Evolutionary conservation across 2,888 invertebrate genomes (phyloP).

Genomic region (Megaustenia siamemsis): DNA sequence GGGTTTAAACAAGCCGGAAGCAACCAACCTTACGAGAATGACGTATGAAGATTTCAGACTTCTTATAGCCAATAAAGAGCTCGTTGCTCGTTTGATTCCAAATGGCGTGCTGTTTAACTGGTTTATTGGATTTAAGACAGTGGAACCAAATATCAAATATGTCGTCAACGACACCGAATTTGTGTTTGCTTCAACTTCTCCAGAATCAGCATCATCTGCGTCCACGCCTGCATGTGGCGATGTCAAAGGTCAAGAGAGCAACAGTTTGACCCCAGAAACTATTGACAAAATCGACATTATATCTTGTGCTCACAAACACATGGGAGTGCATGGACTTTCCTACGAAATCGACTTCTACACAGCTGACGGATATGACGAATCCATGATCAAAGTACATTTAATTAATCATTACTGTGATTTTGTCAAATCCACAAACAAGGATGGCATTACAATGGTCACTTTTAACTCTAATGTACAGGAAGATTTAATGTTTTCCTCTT

Average conservation of each 20-base stretch:
- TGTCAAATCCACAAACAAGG: background rate
- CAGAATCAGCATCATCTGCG: background rate
- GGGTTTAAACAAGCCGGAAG: background rate
- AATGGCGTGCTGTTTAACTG: background rate
- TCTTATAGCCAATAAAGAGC: background rate
- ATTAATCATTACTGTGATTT: background rate
- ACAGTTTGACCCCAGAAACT: background rate
- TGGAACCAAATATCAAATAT: constrained; percentile 1
- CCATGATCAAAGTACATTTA: background rate
- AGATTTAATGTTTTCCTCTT: background rate
- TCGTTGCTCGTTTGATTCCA: background rate
- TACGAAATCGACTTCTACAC: constrained; percentile 14
- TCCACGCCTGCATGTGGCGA: background rate
- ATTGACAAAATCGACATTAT: constrained; percentile 2
- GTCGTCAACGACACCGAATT: background rate
- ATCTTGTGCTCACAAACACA: background rate
- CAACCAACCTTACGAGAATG: background rate
- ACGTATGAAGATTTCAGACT: constrained; percentile 34
- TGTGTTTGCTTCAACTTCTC: background rate
- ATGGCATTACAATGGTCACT: background rate
- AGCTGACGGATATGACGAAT: background rate
- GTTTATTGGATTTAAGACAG: constrained; percentile 9
- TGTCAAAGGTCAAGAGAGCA: background rate
- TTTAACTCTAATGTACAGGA: background rate
- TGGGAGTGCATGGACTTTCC: background rate